phyloP scores from a whole-genome alignment of 2,888 invertebrate genomes.

The Athripsodes cinereus region DNA sequence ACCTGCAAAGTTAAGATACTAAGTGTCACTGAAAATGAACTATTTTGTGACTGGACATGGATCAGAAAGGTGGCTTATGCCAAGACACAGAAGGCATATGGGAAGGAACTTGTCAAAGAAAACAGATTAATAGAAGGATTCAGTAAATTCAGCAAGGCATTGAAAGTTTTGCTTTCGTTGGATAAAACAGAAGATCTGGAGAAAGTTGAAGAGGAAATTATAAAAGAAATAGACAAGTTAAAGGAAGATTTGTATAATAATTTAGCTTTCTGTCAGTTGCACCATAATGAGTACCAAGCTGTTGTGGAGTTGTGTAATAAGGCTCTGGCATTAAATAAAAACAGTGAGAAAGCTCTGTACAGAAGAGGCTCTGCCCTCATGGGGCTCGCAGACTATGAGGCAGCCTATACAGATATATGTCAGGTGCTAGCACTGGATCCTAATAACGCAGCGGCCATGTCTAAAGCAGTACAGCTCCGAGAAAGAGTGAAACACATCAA shows the following conservation, averaged over 20 bases:
- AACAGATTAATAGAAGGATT: constrained; percentile 64
- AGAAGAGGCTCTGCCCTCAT: constrained; percentile 72
- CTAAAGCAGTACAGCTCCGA: constrained; percentile 52
- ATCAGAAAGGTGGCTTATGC: constrained; percentile 48
- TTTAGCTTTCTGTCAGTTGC: constrained; percentile 74
- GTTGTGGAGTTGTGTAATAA: constrained; percentile 66
- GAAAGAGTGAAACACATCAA: constrained; percentile 55
- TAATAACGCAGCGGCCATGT: constrained; percentile 55
- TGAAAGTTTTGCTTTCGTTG: constrained; percentile 66
- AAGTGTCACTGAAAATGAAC: constrained; percentile 41
- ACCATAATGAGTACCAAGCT: constrained; percentile 58
- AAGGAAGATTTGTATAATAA: constrained; percentile 72
- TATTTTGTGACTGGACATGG: constrained; percentile 53
- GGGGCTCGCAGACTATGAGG: constrained; percentile 57
- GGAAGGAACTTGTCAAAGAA: constrained; percentile 59
- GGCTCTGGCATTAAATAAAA: constrained; percentile 66
- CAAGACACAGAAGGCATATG: constrained; percentile 49
- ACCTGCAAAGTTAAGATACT: constrained; percentile 41
- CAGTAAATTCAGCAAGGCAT: constrained; percentile 62
- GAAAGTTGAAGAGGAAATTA: constrained; percentile 44
- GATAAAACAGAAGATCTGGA: constrained; percentile 53
- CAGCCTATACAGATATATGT: constrained; percentile 55
- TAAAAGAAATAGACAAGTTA: constrained; percentile 50
- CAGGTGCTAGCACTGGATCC: constrained; percentile 55
- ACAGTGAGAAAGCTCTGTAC: constrained; percentile 84